Conservation (phyloP, 2,113 vertebrate genomes). For the Notarius quadriscutis region DNA sequence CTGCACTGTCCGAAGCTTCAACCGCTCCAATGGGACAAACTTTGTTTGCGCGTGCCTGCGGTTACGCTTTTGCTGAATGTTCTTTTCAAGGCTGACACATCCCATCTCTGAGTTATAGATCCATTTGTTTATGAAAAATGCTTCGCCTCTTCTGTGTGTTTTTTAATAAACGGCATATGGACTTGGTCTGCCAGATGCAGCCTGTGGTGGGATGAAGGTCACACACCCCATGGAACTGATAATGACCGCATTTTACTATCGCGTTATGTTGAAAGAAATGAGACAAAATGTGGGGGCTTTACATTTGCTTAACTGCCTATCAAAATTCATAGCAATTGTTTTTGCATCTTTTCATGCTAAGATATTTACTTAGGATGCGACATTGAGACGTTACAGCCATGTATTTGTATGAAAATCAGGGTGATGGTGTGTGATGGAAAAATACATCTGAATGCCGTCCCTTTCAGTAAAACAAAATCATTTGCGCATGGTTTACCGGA, state of each 20-base stretch:
- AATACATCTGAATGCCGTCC: slow-evolving; percentile 11
- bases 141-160: slow-evolving; percentile 57
- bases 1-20: slow-evolving; percentile 28
- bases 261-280: slow-evolving; percentile 53
- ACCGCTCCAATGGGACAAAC: slow-evolving; percentile 47
- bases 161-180: slow-evolving; percentile 66
- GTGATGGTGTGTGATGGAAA: slow-evolving; percentile 31
- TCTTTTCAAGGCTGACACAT: slow-evolving; percentile 55
- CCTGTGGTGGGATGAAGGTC: slow-evolving; percentile 47
- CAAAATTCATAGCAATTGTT: slow-evolving; percentile 58
- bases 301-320: slow-evolving; percentile 55
- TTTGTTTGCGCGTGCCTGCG: slow-evolving; percentile 66
- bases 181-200: slow-evolving; percentile 50
- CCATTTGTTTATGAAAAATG: slow-evolving; percentile 79
- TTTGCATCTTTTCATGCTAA: slow-evolving; percentile 53
- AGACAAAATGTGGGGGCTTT: slow-evolving; percentile 49
- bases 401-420: slow-evolving; percentile 60
- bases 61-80: slow-evolving; percentile 32
- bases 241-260: slow-evolving; percentile 45
- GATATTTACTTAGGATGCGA: slow-evolving; percentile 53
- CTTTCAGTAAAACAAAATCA: slow-evolving; percentile 26
- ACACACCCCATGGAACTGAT: slow-evolving; percentile 54
- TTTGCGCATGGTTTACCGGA: slow-evolving; percentile 1
- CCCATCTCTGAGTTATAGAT: slow-evolving; percentile 49
- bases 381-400: slow-evolving; percentile 46